Evolutionary conservation across 2,888 invertebrate species (phyloP).

Genomic region (Terebella lapidaria): DNA sequence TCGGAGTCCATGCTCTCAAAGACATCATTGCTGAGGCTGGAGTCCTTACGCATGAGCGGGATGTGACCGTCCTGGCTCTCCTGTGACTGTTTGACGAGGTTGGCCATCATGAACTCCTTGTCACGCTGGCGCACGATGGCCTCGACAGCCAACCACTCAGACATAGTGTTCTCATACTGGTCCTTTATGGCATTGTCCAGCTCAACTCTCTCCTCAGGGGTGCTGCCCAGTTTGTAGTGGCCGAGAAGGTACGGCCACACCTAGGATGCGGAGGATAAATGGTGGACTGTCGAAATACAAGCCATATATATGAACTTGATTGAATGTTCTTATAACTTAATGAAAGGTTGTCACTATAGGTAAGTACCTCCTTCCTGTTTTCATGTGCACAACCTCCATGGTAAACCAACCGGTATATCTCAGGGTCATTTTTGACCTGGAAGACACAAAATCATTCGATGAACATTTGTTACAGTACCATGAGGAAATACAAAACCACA

Average conservation of each 20-base stretch:
- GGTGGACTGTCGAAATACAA: too few relatives aligned
- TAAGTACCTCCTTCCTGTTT: constrained; percentile 47
- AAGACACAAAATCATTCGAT: too few relatives aligned
- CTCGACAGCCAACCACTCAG: constrained; percentile 92
- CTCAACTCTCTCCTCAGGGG: constrained; percentile 36
- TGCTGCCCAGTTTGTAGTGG: constrained; percentile 72
- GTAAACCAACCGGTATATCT: constrained; percentile 78
- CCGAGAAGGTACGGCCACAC: constrained; percentile 86
- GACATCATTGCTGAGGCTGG: constrained; percentile 57
- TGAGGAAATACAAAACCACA: too few relatives aligned
- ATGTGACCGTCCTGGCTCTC: constrained; percentile 55
- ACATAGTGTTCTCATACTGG: constrained; percentile 84
- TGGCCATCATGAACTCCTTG: constrained; percentile 71
- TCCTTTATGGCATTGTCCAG: constrained; percentile 58
- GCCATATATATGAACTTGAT: not conserved
- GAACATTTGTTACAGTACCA: too few relatives aligned
- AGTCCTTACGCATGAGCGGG: constrained; percentile 51
- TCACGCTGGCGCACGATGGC: constrained; percentile 68
- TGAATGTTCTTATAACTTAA: not conserved
- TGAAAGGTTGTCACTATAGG: not conserved
- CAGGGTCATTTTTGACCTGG: constrained; percentile 53
- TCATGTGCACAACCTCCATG: constrained; percentile 78
- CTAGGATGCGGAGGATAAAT: constrained; percentile 52
- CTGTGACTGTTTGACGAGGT: constrained; percentile 76
- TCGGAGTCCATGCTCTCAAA: constrained; percentile 51